Conservation (phyloP, 2,888 invertebrate genomes). For the Scaptomyza polygonia region DNA sequence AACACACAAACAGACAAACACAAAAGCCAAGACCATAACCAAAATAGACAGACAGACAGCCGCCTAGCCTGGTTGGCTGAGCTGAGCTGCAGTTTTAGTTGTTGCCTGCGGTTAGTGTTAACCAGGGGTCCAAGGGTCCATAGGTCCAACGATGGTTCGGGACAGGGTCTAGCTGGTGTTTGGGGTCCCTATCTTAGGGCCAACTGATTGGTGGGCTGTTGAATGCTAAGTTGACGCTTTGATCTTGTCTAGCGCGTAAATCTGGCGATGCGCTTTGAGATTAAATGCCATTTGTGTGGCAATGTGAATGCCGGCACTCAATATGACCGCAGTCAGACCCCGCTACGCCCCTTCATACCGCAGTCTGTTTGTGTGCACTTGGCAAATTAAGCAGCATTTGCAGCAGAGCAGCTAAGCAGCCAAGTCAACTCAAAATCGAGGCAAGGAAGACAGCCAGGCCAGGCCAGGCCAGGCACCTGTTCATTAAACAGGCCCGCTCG, state of each 20-base stretch:
- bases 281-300: constrained; percentile 73
- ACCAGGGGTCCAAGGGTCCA: constrained; percentile 3
- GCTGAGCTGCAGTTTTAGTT: neutral
- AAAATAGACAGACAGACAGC: constrained; percentile 2
- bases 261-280: constrained; percentile 74
- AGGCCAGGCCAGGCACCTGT: constrained; percentile 67
- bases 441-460: neutral
- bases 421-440: neutral
- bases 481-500: constrained; percentile 66
- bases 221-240: constrained; percentile 76
- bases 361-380: constrained; percentile 51
- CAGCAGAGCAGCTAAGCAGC: constrained; percentile 29
- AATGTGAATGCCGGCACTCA: constrained; percentile 50
- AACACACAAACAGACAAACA: neutral
- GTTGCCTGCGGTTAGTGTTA: constrained; percentile 12
- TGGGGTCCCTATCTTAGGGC: constrained; percentile 33
- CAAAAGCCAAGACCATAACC: neutral
- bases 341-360: neutral
- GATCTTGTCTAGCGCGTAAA: constrained; percentile 78
- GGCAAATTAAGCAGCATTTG: constrained; percentile 53
- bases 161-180: neutral
- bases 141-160: constrained; percentile 3
- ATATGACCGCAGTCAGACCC: constrained; percentile 36
- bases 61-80: constrained; percentile 6
- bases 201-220: constrained; percentile 72